Conservation (phyloP, 2,113 vertebrate genomes). For the Stigmatopora nigra region DNA sequence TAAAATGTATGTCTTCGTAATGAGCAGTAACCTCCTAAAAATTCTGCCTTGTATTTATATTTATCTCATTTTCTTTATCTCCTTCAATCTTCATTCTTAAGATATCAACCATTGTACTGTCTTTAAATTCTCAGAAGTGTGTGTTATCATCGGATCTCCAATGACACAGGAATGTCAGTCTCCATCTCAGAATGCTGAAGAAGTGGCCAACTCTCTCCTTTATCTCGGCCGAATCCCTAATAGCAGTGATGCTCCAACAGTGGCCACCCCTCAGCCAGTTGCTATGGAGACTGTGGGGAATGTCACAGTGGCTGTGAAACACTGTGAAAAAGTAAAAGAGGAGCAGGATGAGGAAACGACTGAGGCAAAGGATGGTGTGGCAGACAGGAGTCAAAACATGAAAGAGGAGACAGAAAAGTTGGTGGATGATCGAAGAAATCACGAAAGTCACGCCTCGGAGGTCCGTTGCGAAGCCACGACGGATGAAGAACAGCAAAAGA, state of each 20-base stretch:
- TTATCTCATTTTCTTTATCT: too few relatives aligned
- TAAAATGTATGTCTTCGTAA: background rate
- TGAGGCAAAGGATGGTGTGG: conserved; percentile 34
- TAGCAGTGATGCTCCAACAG: conserved; percentile 17
- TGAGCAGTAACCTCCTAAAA: too few relatives aligned
- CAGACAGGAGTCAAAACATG: conserved; percentile 54
- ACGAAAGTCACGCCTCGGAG: conserved; percentile 41
- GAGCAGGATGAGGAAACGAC: conserved; percentile 22
- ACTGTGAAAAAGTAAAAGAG: conserved; percentile 64
- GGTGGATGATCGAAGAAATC: conserved; percentile 42
- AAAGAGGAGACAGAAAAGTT: conserved; percentile 58
- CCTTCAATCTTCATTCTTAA: background rate
- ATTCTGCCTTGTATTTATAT: too few relatives aligned
- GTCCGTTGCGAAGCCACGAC: conserved; percentile 28
- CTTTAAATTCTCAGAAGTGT: conserved; percentile 60
- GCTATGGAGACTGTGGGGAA: conserved; percentile 51
- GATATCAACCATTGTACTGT: background rate
- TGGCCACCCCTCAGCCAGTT: conserved; percentile 35
- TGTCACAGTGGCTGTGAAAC: conserved; percentile 23
- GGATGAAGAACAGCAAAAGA: conserved; percentile 44
- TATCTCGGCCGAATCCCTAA: conserved; percentile 76
- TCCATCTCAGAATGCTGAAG: conserved; percentile 31
- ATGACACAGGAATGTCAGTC: conserved; percentile 19
- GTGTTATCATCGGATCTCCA: conserved; percentile 59
- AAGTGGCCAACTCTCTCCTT: conserved; percentile 81